Evolutionary conservation across 2,797 vertebrate species (phyloP).

Genomic region (Ptychadena robeensis): DNA sequence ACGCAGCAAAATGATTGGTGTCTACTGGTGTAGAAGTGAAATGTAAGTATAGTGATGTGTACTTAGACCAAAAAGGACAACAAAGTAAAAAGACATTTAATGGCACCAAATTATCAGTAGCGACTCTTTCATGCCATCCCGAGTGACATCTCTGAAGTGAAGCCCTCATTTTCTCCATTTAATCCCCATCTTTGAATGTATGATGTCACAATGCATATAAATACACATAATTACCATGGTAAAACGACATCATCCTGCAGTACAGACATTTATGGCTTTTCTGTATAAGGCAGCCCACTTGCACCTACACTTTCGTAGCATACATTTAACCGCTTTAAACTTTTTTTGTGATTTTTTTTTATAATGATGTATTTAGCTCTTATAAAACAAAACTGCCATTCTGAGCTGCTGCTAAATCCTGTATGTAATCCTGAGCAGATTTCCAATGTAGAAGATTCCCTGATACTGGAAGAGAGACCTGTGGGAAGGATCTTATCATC

Average conservation of each 20-base stretch:
- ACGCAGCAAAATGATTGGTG: not conserved
- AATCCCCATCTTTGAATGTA: slow-evolving; percentile 27
- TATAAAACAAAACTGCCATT: not conserved
- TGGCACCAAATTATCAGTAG: slow-evolving; percentile 2
- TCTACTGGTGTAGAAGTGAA: not conserved
- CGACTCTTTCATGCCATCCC: slow-evolving; percentile 7
- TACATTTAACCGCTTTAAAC: slow-evolving; percentile 19
- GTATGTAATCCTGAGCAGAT: slow-evolving; percentile 23
- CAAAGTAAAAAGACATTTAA: not conserved
- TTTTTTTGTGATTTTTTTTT: slow-evolving; percentile 7
- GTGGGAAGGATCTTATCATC: slow-evolving; percentile 13
- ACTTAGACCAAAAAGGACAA: not conserved
- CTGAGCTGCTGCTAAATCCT: slow-evolving; percentile 5
- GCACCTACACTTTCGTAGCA: slow-evolving; percentile 7
- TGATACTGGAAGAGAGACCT: slow-evolving; percentile 13
- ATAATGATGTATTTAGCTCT: slow-evolving; percentile 14
- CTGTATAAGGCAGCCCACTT: not conserved
- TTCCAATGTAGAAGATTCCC: not conserved
- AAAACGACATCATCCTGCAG: slow-evolving; percentile 32
- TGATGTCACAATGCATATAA: slow-evolving; percentile 38
- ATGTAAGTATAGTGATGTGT: not conserved
- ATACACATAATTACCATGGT: slow-evolving; percentile 18
- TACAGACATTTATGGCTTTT: not conserved
- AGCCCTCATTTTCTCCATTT: slow-evolving; percentile 15
- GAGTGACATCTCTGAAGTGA: not conserved